Evolutionary conservation across 2,113 vertebrate species (phyloP).

Genomic region (Nematolebias whitei): DNA sequence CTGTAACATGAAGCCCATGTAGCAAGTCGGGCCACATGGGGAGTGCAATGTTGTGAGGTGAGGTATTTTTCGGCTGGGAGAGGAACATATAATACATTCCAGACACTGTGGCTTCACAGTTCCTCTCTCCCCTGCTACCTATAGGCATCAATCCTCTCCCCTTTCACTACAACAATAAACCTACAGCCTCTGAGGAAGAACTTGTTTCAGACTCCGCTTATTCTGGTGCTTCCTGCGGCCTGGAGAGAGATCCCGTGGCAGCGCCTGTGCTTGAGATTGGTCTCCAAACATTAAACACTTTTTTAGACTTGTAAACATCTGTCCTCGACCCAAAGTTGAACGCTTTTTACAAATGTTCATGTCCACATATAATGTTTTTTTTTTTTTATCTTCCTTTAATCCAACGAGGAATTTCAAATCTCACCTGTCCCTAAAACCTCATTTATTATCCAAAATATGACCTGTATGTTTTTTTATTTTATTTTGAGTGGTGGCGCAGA

Average conservation of each 20-base stretch:
- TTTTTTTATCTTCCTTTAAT: conserved; percentile 27
- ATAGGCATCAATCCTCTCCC: conserved; percentile 80
- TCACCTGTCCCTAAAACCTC: neutral
- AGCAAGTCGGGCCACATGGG: conserved; percentile 71
- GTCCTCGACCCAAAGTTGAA: conserved; percentile 38
- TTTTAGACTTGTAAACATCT: conserved; percentile 41
- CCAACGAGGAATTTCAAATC: conserved; percentile 16
- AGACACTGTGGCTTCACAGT: conserved; percentile 71
- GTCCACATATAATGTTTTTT: conserved; percentile 21
- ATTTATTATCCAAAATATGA: conserved; percentile 1
- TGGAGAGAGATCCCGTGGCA: conserved; percentile 38
- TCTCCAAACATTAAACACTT: conserved; percentile 29
- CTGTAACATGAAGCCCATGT: conserved; percentile 68
- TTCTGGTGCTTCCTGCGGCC: conserved; percentile 46
- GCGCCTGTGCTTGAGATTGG: conserved; percentile 12
- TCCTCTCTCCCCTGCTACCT: conserved; percentile 71
- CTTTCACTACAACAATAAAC: conserved; percentile 83
- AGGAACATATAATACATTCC: conserved; percentile 79
- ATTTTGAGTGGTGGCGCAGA: no score
- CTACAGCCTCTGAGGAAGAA: conserved; percentile 63
- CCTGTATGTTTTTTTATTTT: conserved; percentile 52
- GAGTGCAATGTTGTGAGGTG: conserved; percentile 73
- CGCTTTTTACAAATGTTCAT: conserved; percentile 21
- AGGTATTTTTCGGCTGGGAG: conserved; percentile 69
- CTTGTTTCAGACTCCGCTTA: conserved; percentile 57